phyloP scores from a whole-genome alignment of 2,797 vertebrate genomes.

The Channallabes apus region DNA sequence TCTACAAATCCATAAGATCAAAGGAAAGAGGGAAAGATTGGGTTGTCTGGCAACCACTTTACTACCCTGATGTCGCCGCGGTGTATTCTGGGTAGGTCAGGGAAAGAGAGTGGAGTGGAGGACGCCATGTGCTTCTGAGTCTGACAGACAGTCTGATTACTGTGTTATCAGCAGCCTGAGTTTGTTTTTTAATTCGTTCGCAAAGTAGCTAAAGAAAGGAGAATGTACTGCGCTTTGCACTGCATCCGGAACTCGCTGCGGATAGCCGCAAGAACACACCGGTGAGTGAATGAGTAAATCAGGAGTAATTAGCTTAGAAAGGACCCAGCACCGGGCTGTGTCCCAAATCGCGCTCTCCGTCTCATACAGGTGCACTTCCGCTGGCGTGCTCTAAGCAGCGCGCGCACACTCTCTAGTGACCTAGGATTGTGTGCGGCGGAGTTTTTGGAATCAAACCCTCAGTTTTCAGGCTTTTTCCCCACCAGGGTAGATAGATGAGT shows the following conservation, averaged over 20 bases:
- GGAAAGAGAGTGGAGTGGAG: slow-evolving; percentile 46
- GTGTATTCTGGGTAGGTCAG: slow-evolving; percentile 79
- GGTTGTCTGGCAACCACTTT: background rate
- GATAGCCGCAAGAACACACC: slow-evolving; percentile 57
- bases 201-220: slow-evolving; percentile 27
- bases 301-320: too few relatives aligned
- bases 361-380: background rate
- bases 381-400: rapidly evolving
- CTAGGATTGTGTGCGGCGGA: background rate
- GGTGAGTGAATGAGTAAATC: slow-evolving; percentile 62
- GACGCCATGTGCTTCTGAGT: slow-evolving; percentile 80
- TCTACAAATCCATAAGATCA: background rate
- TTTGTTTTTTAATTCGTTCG: background rate
- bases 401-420: background rate
- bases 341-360: background rate
- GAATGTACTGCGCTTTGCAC: slow-evolving; percentile 72
- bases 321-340: background rate
- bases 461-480: too few relatives aligned
- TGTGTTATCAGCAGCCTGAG: background rate
- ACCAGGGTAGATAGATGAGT: too few relatives aligned
- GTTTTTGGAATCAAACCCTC: background rate
- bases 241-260: slow-evolving; percentile 73
- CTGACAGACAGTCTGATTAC: background rate
- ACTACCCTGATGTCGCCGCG: background rate
- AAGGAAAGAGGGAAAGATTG: background rate